Evolutionary conservation across 2,797 vertebrate species (phyloP), one percentile per base, ranked within the genome.

Genomic region (Tolypeutes matacus): DNA sequence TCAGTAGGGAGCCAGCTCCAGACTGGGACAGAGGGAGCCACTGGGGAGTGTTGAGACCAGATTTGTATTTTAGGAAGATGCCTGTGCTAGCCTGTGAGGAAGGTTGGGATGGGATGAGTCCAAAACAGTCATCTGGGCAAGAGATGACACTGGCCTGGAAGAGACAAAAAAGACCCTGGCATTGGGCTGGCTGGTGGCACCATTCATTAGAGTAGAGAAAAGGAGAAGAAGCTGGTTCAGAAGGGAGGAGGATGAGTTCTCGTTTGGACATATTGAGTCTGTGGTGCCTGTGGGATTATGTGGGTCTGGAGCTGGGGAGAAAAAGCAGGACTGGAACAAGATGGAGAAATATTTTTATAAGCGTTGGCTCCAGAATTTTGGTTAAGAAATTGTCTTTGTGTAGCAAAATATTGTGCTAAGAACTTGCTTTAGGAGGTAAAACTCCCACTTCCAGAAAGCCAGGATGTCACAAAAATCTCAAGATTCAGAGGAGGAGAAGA

Each of bases 351-450:
- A 23, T 3, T 87, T 69, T 89, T 67, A 46, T 53, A 93, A 81
- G n/a, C 56, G 46, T 51, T 64, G 53, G 13, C 67, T 93, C 34
- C 46, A 46, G 14, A 42, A 64, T 42, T 88, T 84, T 64, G 56
- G 85, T 83, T n/a, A 88, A 53, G 64, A 83, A 77, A 42, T 51
- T 70, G 64, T 25, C 51, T 95, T 83, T 92, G 84, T 92, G 78
- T 92, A 86, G 77, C 46, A 78, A 86, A 95, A 72, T 72, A 67
- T 10, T 36, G 17, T n/a, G 64, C 72, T 73, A 56, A 77, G 56
- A 58, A 49, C 27, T 80, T 70, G 49, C 56, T 73, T 51, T 70
- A 34, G 84, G 64, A 69, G 58, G 83, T 77, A 77, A 88, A 77
- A 91, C n/a, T 29, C 84, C 77, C 89, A 72, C 73, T 92, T 42